Evolutionary conservation across 2,797 vertebrate genomes (phyloP).

Genomic region (Falco cherrug): DNA sequence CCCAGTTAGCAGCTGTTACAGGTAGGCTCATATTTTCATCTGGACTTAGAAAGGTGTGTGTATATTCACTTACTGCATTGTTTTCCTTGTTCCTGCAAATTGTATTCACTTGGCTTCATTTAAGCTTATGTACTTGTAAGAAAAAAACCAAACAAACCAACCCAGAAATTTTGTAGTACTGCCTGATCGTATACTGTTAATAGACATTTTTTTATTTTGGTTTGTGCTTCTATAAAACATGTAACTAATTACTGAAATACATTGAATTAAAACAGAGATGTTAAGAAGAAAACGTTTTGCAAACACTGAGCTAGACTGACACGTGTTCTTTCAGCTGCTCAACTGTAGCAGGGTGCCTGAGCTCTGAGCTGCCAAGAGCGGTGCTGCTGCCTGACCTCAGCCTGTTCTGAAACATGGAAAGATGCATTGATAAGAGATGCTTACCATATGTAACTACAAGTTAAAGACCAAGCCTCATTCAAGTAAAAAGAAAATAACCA

Average conservation of each 20-base stretch:
- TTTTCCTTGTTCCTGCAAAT: background rate
- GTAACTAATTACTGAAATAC: background rate
- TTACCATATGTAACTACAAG: accelerated
- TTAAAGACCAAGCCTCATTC: background rate
- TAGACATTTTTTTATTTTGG: background rate
- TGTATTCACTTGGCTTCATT: background rate
- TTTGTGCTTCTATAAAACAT: background rate
- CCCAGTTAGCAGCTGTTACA: background rate
- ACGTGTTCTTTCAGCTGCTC: accelerated
- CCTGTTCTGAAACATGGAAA: background rate
- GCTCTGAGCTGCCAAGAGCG: background rate
- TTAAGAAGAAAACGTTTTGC: background rate
- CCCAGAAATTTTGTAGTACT: background rate
- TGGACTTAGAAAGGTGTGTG: background rate
- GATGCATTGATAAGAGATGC: background rate
- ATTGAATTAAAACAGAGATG: background rate
- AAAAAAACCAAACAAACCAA: background rate
- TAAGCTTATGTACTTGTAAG: background rate
- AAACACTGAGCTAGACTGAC: background rate
- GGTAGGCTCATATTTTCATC: background rate
- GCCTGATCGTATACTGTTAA: background rate
- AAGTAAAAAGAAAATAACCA: background rate
- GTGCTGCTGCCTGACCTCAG: background rate
- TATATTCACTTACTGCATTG: background rate
- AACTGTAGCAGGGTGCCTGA: background rate